Conservation (phyloP, 2,888 invertebrate genomes). For the Podabrus alpinus region DNA sequence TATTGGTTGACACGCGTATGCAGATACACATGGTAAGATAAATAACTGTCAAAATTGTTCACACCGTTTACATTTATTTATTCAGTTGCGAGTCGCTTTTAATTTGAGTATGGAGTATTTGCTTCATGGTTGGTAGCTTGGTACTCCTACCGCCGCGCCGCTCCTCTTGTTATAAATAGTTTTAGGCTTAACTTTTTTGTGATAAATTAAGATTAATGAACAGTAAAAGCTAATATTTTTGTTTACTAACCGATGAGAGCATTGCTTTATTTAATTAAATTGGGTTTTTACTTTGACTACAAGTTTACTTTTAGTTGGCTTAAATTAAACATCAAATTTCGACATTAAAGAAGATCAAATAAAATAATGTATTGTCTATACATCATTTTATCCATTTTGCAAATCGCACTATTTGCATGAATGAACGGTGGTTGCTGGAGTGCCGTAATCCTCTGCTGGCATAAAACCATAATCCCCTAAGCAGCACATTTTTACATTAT, state of each 20-base stretch:
- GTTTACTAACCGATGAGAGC: slow-evolving; percentile 32
- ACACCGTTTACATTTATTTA: slow-evolving; percentile 38
- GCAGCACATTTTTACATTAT: slow-evolving; percentile 40
- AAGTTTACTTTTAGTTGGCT: slow-evolving; percentile 6
- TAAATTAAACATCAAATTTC: slow-evolving; percentile 8
- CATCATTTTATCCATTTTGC: slow-evolving; percentile 19
- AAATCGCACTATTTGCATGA: slow-evolving; percentile 22
- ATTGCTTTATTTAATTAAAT: slow-evolving; percentile 19
- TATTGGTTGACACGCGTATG: slow-evolving; percentile 29
- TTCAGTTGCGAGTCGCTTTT: slow-evolving; percentile 38
- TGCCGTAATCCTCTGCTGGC: slow-evolving; percentile 41
- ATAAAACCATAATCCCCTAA: slow-evolving; percentile 39
- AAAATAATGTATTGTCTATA: slow-evolving; percentile 5
- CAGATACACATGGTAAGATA: slow-evolving; percentile 33
- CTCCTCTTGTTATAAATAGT: slow-evolving; percentile 25
- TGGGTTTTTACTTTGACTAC: slow-evolving; percentile 17
- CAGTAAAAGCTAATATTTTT: slow-evolving; percentile 31
- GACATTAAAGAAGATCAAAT: slow-evolving; percentile 1
- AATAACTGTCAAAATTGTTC: slow-evolving; percentile 39
- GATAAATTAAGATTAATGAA: slow-evolving; percentile 36
- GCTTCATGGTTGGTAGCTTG: neutral
- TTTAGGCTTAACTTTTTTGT: slow-evolving; percentile 21
- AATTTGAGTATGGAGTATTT: slow-evolving; percentile 24
- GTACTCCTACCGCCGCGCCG: neutral
- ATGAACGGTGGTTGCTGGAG: slow-evolving; percentile 34